Evolutionary conservation across 2,113 vertebrate genomes (phyloP).

Genomic region (Pterophyllum scalare): DNA sequence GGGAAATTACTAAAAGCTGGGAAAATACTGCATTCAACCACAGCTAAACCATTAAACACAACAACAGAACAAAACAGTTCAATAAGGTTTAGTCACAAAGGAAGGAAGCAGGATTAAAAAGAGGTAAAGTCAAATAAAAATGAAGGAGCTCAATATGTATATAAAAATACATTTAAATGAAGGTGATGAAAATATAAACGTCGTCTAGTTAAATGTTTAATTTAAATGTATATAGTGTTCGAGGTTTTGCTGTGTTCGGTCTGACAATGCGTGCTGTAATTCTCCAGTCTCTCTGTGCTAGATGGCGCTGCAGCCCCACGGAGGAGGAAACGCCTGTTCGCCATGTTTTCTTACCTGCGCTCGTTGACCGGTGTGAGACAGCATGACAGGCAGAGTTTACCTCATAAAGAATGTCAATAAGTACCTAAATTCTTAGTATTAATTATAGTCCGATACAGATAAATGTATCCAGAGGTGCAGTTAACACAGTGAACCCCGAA

Average conservation of each 20-base stretch:
- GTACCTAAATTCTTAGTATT: not conserved
- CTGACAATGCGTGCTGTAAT: not conserved
- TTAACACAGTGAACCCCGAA: not conserved
- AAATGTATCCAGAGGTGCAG: rapidly evolving
- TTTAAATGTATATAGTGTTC: not conserved
- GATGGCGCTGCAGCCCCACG: not conserved
- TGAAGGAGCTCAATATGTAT: not conserved
- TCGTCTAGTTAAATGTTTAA: not conserved
- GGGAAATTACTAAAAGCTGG: not conserved
- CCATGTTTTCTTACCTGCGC: not conserved
- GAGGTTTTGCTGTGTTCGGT: too few species aligned
- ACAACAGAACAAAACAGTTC: not conserved
- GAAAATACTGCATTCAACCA: not conserved
- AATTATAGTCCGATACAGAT: not conserved
- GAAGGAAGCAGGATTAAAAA: not conserved
- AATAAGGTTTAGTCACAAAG: too few species aligned
- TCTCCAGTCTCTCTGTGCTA: not conserved
- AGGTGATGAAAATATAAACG: not conserved
- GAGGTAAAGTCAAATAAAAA: not conserved
- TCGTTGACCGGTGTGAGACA: not conserved
- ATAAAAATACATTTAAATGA: not conserved
- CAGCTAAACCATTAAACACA: not conserved
- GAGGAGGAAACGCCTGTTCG: not conserved
- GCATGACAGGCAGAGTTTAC: not conserved
- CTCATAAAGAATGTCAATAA: not conserved